A percentile compares a stretch with the other conserved stretches of the same genome.
phyloP scores from a whole-genome alignment of 2,113 vertebrate genomes.

The Bothrops jararaca region DNA sequence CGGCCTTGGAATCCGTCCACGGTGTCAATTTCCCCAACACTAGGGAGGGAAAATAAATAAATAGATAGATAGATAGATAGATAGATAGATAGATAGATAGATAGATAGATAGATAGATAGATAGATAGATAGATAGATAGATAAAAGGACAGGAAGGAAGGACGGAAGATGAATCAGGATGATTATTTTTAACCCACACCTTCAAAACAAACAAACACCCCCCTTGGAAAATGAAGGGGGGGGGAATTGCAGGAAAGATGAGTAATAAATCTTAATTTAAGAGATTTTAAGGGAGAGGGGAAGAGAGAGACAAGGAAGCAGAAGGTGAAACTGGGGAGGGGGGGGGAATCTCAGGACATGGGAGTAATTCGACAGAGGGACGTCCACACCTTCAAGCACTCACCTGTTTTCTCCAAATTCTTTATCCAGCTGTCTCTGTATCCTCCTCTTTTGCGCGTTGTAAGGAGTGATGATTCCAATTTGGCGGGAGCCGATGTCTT shows the following conservation, averaged over 20 bases:
- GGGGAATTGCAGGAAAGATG: neutral
- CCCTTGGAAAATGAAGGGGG: neutral
- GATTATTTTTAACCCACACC: accelerated
- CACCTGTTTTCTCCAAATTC: conserved; percentile 67
- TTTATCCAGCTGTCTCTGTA: conserved; percentile 68
- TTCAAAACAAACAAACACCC: neutral
- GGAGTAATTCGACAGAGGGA: neutral
- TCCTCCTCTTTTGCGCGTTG: conserved; percentile 79
- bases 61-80: too few species aligned
- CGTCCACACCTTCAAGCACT: too few species aligned
- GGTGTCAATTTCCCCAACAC: conserved; percentile 78
- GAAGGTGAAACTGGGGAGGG: neutral
- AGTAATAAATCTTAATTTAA: neutral
- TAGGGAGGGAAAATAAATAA: conserved; percentile 17
- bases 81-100: too few species aligned
- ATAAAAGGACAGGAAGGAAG: neutral
- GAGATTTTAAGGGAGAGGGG: neutral
- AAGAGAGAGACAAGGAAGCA: neutral
- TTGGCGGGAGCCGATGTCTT: conserved; percentile 56
- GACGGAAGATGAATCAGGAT: neutral
- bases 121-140: too few species aligned
- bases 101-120: too few species aligned
- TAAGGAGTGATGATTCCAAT: conserved; percentile 87
- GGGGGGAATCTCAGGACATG: neutral
- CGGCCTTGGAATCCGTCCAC: conserved; percentile 86